Conservation (phyloP, 1,140 invertebrate species). For the Pogonomyrmex barbatus region DNA sequence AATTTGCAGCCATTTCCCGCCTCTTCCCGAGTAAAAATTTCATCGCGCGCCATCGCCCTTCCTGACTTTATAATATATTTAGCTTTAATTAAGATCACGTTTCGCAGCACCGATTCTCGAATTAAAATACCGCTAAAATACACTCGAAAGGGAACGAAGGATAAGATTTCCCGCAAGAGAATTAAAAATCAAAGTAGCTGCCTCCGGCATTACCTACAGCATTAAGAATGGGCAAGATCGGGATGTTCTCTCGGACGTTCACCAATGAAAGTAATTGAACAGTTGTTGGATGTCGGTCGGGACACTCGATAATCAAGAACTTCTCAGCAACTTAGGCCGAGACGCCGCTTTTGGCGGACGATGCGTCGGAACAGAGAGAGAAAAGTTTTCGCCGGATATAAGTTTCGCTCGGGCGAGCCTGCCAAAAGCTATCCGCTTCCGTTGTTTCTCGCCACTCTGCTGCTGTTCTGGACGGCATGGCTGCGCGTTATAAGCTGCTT, state of each 20-base stretch:
- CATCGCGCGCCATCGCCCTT: background rate
- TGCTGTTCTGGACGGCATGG: constrained; percentile 30
- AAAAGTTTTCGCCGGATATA: constrained; percentile 47
- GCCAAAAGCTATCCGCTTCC: constrained; percentile 51
- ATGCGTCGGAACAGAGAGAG: constrained; percentile 8
- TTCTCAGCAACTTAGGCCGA: constrained; percentile 43
- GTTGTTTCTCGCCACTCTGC: constrained; percentile 42
- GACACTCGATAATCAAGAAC: constrained; percentile 48
- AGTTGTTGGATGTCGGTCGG: background rate
- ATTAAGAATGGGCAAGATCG: constrained; percentile 13
- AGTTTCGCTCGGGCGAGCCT: constrained; percentile 3
- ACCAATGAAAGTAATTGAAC: constrained; percentile 22
- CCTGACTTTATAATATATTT: background rate
- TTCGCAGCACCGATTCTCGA: background rate
- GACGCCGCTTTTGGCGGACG: constrained; percentile 45
- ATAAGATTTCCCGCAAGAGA: background rate
- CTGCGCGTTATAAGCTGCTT: constrained; percentile 40
- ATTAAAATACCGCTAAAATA: constrained; percentile 24
- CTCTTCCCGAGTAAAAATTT: background rate
- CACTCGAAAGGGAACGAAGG: background rate
- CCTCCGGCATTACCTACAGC: background rate
- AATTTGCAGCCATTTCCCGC: constrained; percentile 5
- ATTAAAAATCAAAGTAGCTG: background rate
- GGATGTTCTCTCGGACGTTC: constrained; percentile 10
- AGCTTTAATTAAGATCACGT: background rate